These are phyloP conservation scores for Phortica okadai DNA, from an alignment of 2,888 invertebrate species.

Conservation along the genomic window DNA sequence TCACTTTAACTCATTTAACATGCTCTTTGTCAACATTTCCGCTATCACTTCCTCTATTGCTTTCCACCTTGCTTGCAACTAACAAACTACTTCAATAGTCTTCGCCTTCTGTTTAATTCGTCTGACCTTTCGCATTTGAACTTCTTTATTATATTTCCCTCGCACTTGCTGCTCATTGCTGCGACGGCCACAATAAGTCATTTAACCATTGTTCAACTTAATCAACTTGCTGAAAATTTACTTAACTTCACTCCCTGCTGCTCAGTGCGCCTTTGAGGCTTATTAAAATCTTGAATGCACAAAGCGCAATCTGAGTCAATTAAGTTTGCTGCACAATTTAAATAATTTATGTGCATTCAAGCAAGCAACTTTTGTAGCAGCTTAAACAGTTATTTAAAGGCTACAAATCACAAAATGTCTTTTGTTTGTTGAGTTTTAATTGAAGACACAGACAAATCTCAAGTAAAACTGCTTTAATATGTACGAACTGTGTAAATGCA, in stretches of 20 bases:
- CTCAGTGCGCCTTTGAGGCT: constrained; percentile 9
- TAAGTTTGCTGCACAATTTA: constrained; percentile 27
- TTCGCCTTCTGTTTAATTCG: no score
- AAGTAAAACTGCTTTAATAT: background rate
- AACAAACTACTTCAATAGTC: no score
- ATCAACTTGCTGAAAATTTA: no score
- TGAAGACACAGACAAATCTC: constrained; percentile 11
- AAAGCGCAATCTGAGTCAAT: constrained; percentile 25
- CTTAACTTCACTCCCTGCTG: background rate
- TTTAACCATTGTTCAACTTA: background rate
- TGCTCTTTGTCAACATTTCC: no score
- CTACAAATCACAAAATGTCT: constrained; percentile 12
- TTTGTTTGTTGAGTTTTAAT: constrained; percentile 19
- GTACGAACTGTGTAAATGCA: no score
- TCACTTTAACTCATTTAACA: no score
- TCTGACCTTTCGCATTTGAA: background rate
- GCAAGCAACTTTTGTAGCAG: background rate
- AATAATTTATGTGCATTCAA: constrained; percentile 19
- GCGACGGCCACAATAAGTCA: background rate
- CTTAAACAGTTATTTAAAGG: constrained; percentile 1
- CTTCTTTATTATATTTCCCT: background rate
- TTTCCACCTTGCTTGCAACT: no score
- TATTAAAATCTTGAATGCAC: constrained; percentile 27
- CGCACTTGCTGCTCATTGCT: background rate
- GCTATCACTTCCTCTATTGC: no score